A percentile compares a stretch with the other conserved stretches of the same genome.
These are phyloP conservation scores for Procavia capensis DNA, from an alignment of 2,113 vertebrate species.

Conservation along the genomic window DNA sequence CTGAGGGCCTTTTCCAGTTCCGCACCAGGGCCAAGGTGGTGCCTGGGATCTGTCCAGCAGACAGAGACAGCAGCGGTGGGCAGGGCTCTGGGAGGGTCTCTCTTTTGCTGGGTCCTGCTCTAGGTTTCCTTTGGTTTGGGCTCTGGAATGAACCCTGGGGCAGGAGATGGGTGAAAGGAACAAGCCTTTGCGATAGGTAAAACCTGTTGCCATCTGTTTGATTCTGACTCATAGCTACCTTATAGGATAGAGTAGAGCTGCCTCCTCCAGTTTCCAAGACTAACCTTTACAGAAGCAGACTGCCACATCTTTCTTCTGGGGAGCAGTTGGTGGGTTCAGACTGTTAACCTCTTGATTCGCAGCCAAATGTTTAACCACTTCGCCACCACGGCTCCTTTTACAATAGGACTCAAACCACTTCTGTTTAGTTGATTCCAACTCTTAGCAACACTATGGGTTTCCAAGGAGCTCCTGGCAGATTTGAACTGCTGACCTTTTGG, in stretches of 20 bases:
- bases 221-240: neutral
- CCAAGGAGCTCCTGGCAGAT: too few species aligned
- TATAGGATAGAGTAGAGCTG: neutral
- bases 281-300: neutral
- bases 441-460: too few species aligned
- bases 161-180: neutral
- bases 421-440: too few species aligned
- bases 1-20: conserved; percentile 78
- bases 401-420: too few species aligned
- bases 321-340: too few species aligned
- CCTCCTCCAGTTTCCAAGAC: neutral
- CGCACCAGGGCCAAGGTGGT: conserved; percentile 74
- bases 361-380: neutral
- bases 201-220: neutral
- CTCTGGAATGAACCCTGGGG: neutral
- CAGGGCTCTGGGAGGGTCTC: neutral
- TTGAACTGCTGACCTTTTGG: neutral
- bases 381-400: neutral
- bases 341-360: neutral
- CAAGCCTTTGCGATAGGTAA: neutral
- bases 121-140: neutral
- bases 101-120: neutral
- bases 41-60: conserved; percentile 76
- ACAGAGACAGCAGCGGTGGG: neutral
- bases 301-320: neutral